A percentile compares a stretch with the other conserved stretches of the same genome.
Conservation (phyloP, 2,888 invertebrate genomes). For the Halictus quadricinctus region DNA sequence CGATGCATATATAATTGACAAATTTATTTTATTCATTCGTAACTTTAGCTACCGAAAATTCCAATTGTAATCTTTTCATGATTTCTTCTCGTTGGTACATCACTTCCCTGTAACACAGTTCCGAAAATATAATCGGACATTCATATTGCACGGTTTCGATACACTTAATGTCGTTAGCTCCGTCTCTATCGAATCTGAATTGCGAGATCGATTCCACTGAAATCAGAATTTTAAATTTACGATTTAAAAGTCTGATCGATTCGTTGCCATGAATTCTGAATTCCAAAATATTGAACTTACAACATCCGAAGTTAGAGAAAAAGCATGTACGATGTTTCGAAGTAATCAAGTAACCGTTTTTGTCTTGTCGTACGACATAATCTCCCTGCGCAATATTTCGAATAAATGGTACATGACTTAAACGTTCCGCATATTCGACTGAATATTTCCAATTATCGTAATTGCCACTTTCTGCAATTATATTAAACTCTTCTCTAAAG, state of each 20-base stretch:
- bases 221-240: slow-evolving; percentile 63
- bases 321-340: slow-evolving; percentile 87
- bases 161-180: slow-evolving; percentile 83
- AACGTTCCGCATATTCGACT: slow-evolving; percentile 86
- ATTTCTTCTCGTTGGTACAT: slow-evolving; percentile 81
- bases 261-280: neutral
- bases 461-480: slow-evolving; percentile 86
- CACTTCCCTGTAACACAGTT: slow-evolving; percentile 85
- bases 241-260: slow-evolving; percentile 32
- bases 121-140: slow-evolving; percentile 85
- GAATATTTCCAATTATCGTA: slow-evolving; percentile 88
- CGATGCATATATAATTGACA: neutral
- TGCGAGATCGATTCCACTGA: slow-evolving; percentile 86
- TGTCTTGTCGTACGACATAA: slow-evolving; percentile 84
- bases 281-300: slow-evolving; percentile 83
- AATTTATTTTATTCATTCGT: slow-evolving; percentile 27
- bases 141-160: slow-evolving; percentile 85
- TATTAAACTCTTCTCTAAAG: slow-evolving; percentile 85
- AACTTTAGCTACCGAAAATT: slow-evolving; percentile 64
- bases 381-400: slow-evolving; percentile 85
- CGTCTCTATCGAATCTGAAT: slow-evolving; percentile 84
- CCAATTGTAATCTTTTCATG: slow-evolving; percentile 76
- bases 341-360: slow-evolving; percentile 84
- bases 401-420: slow-evolving; percentile 87
- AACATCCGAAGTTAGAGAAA: slow-evolving; percentile 82